Evolutionary conservation across 2,113 vertebrate genomes (phyloP), one percentile per base, ranked within the genome.

Genomic region (Oryzias woworae): DNA sequence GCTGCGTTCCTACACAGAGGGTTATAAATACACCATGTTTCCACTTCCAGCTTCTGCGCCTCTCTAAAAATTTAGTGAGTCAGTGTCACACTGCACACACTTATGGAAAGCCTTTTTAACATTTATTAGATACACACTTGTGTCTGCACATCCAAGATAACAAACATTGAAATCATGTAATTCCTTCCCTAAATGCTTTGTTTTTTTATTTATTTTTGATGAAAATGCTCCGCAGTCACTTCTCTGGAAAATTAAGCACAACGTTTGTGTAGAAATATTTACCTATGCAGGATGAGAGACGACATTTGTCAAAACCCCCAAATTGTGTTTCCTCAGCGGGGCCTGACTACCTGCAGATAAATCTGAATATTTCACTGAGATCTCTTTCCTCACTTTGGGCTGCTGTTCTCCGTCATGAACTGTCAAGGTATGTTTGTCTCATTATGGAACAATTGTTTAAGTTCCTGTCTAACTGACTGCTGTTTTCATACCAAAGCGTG

Each of bases 361-460:
- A 85, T 83, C 71, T 70, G 54, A 55, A 51, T 65, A 71, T 83
- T 85, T 81, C 69, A 62, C 52, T 43, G 66, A 77, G 60, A 69
- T 53, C 58, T 53, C 31, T 82, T 81, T 58, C 60, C 64, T 82
- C 69, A 69, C 61, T 84, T 78, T 82, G 61, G n/a, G 65, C 36
- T 51, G n/a, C 70, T 67, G 49, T 71, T 82, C 74, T 85, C 79
- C 64, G 87, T 83, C 72, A 85, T 60, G 66, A 80, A 52, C 74
- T 80, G 84, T 80, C 85, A 84, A 81, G 80, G 66, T 73, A 24
- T 78, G 72, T 90, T 87, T 88, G 79, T 82, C 78, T 87, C 85
- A 82, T 88, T 88, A 85, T 72, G 58, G 82, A 85, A 71, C 82
- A 69, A 78, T 88, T 88, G 82, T 87, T 85, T 83, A 87, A 87